phyloP scores from a whole-genome alignment of 2,797 vertebrate species.

The Anas bernieri region DNA sequence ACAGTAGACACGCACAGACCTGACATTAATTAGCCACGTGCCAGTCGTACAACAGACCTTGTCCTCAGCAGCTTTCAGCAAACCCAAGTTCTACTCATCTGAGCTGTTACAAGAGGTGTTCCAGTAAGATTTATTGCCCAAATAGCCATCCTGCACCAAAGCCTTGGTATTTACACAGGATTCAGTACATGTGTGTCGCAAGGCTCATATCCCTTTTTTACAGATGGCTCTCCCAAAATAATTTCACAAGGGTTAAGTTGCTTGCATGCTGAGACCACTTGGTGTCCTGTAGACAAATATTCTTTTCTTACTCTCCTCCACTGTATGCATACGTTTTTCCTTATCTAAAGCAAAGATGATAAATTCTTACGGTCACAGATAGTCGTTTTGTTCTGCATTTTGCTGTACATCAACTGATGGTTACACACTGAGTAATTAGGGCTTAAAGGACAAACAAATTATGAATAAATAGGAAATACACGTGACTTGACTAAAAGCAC shows the following conservation, averaged over 20 bases:
- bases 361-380: background rate
- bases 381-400: background rate
- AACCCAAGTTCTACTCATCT: background rate
- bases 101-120: background rate
- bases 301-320: conserved; percentile 19
- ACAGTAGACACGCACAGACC: background rate
- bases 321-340: background rate
- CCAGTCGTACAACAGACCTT: background rate
- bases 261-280: conserved; percentile 34
- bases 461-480: background rate
- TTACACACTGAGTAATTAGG: background rate
- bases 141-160: background rate
- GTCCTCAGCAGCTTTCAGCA: background rate
- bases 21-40: background rate
- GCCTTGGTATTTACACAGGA: background rate
- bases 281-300: conserved; percentile 17
- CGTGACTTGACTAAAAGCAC: background rate
- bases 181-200: background rate
- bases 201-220: background rate
- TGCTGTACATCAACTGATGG: background rate
- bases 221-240: conserved; percentile 18
- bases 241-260: conserved; percentile 39
- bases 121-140: background rate
- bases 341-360: background rate
- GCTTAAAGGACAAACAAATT: background rate